Percentiles rank a stretch among this genome's conserved stretches.
Conservation (phyloP, 2,888 invertebrate species). For the Creontiades dilutus region DNA sequence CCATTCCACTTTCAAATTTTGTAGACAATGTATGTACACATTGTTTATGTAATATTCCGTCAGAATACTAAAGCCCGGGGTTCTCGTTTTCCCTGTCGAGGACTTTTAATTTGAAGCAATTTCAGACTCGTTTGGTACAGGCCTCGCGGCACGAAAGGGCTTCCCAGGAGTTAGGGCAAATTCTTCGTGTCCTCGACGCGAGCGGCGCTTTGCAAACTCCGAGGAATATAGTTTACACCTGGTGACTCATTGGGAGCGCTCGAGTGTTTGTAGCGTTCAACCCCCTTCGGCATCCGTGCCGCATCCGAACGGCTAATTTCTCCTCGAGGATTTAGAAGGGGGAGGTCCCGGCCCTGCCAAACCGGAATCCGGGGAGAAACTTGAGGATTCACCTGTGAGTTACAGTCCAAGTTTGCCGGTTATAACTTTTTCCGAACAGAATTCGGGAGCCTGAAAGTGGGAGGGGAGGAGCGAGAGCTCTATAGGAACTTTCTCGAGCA, state of each 20-base stretch:
- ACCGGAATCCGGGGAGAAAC: not conserved
- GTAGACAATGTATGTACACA: no score
- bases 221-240: not conserved
- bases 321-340: not conserved
- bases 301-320: not conserved
- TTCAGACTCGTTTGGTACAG: no score
- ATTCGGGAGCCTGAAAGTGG: not conserved
- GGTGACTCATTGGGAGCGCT: not conserved
- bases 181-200: not conserved
- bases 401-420: conserved; percentile 43
- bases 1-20: no score
- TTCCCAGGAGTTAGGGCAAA: not conserved
- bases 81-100: no score
- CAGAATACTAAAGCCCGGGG: no score
- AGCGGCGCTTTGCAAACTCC: not conserved
- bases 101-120: no score
- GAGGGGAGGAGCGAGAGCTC: not conserved
- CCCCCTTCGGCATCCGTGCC: not conserved
- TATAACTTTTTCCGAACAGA: conserved; percentile 53
- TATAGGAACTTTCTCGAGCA: not conserved
- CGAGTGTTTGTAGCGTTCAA: not conserved
- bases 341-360: not conserved
- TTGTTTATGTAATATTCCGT: no score
- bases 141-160: no score
- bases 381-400: conserved; percentile 47